Conservation (phyloP, 2,113 vertebrate species). For the Carassius gibelio region DNA sequence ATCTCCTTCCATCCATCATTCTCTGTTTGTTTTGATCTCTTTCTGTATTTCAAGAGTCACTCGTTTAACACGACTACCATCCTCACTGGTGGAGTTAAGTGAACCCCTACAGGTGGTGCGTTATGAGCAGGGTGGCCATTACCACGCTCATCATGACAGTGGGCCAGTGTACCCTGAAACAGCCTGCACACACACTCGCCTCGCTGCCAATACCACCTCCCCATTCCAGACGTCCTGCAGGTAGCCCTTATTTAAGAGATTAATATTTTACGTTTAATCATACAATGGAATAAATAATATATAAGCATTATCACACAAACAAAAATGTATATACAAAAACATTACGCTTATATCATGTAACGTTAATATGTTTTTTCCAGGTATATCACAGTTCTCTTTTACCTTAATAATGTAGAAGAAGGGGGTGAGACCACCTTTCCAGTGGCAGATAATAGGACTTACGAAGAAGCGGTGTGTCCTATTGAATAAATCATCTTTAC, state of each 20-base stretch:
- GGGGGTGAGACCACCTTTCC: slow-evolving; percentile 98
- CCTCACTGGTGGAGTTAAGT: slow-evolving; percentile 89
- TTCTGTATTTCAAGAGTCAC: slow-evolving; percentile 81
- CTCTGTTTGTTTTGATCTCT: background rate
- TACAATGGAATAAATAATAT: background rate
- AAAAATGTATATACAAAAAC: background rate
- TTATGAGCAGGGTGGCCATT: slow-evolving; percentile 93
- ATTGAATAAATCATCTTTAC: slow-evolving; percentile 5
- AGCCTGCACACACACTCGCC: slow-evolving; percentile 91
- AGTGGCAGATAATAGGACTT: slow-evolving; percentile 98
- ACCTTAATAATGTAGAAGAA: slow-evolving; percentile 96
- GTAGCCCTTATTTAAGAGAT: slow-evolving; percentile 69
- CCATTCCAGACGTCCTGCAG: slow-evolving; percentile 96
- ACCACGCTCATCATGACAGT: slow-evolving; percentile 96
- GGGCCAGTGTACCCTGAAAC: slow-evolving; percentile 94
- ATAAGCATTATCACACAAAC: background rate
- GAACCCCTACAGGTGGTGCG: slow-evolving; percentile 95
- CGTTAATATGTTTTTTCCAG: slow-evolving; percentile 71
- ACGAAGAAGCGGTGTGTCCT: slow-evolving; percentile 89
- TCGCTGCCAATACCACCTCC: slow-evolving; percentile 84
- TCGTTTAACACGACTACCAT: slow-evolving; percentile 86
- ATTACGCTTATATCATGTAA: background rate
- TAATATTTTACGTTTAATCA: background rate
- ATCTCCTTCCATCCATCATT: background rate
- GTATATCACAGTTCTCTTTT: slow-evolving; percentile 97